Evolutionary conservation across 2,888 invertebrate species (phyloP).

Genomic region (Aelia acuminata): DNA sequence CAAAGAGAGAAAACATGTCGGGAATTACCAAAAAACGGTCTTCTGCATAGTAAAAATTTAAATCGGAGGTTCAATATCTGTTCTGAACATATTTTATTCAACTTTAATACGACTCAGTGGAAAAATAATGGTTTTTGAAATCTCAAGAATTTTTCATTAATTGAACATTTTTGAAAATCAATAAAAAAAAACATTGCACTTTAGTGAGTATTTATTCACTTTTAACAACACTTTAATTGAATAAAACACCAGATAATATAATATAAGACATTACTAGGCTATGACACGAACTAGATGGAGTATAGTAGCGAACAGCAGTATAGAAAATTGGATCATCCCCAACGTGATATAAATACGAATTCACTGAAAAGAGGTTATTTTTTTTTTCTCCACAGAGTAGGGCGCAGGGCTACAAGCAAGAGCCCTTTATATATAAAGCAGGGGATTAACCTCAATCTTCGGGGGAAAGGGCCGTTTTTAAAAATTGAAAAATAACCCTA

Average conservation of each 20-base stretch:
- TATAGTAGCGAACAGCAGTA: background rate
- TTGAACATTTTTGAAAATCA: too few species aligned
- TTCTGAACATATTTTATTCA: too few species aligned
- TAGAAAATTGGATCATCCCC: slow-evolving; percentile 12
- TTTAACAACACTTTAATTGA: background rate
- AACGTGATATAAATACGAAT: slow-evolving; percentile 16
- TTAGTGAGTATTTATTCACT: background rate
- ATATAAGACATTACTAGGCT: too few species aligned
- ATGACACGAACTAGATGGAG: background rate
- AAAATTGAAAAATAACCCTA: slow-evolving; percentile 18
- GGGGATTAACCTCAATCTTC: slow-evolving; percentile 41
- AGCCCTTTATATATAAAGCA: slow-evolving; percentile 36
- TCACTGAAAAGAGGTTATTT: slow-evolving; percentile 33
- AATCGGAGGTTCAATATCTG: too few species aligned
- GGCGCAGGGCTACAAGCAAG: background rate
- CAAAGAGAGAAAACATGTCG: too few species aligned
- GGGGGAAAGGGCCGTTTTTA: background rate
- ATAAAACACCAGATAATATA: background rate
- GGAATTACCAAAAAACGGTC: too few species aligned
- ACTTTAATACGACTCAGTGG: too few species aligned
- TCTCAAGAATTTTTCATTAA: too few species aligned
- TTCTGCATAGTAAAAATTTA: too few species aligned
- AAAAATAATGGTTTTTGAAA: too few species aligned
- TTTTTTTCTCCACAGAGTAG: too few species aligned
- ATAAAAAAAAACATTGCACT: too few species aligned